Conservation (phyloP, 2,113 vertebrate species). For the Anguilla japonica region DNA sequence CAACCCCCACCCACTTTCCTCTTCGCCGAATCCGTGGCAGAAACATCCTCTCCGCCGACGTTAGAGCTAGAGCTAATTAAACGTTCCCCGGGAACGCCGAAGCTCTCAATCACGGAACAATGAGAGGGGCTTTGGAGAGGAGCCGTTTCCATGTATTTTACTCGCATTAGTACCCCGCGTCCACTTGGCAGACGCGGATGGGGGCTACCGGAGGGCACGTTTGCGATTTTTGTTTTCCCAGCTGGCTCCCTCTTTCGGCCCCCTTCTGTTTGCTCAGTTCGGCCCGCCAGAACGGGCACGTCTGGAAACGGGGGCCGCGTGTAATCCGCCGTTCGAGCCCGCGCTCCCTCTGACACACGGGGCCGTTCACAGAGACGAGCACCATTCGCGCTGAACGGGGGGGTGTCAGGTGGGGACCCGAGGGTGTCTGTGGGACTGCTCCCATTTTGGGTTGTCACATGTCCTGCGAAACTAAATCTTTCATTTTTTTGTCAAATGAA, state of each 20-base stretch:
- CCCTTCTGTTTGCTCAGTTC: not conserved
- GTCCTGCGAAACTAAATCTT: not conserved
- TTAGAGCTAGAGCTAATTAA: not conserved
- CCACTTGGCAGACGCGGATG: not conserved
- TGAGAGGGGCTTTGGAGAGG: not conserved
- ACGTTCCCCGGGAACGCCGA: not conserved
- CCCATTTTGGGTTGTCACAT: not conserved
- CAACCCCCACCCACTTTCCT: no score
- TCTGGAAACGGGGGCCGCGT: not conserved
- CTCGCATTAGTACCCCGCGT: not conserved
- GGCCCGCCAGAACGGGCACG: not conserved
- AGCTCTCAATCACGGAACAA: not conserved
- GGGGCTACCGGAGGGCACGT: not conserved
- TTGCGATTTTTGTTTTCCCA: not conserved
- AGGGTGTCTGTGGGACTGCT: not conserved
- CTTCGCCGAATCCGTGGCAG: conserved; percentile 33
- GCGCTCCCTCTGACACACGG: not conserved
- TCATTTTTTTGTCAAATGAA: not conserved
- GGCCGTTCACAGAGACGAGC: not conserved
- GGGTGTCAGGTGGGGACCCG: not conserved
- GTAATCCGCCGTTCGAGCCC: not conserved
- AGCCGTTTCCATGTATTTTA: not conserved
- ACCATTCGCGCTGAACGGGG: not conserved
- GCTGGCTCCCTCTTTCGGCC: not conserved
- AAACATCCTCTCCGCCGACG: not conserved